These are phyloP conservation scores for Coracias cyanogaster DNA, from an alignment of 2,797 vertebrate species.

Conservation along the genomic window DNA sequence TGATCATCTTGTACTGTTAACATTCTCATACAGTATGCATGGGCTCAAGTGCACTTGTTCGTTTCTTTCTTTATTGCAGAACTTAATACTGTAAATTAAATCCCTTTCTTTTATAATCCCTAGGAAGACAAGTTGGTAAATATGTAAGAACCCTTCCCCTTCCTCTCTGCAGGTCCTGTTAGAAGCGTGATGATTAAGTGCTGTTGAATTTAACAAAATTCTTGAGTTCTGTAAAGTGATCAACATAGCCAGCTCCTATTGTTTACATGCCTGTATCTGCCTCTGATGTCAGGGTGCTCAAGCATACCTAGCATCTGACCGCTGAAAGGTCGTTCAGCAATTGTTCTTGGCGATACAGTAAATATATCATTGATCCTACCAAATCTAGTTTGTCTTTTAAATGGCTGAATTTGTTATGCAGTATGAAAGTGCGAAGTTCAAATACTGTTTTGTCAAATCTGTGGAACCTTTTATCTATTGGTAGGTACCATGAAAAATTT, in stretches of 20 bases:
- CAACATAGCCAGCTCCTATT: slow-evolving; percentile 56
- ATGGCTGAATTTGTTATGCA: slow-evolving; percentile 51
- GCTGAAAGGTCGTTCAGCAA: neutral
- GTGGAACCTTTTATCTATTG: slow-evolving; percentile 53
- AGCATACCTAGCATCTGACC: neutral
- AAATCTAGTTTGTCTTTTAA: slow-evolving; percentile 53
- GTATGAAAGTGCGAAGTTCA: slow-evolving; percentile 45
- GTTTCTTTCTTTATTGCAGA: slow-evolving; percentile 63
- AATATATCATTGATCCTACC: slow-evolving; percentile 49
- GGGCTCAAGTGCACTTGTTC: slow-evolving; percentile 69
- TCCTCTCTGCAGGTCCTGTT: slow-evolving; percentile 64
- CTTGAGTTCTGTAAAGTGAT: slow-evolving; percentile 47
- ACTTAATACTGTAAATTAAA: slow-evolving; percentile 66
- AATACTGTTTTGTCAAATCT: slow-evolving; percentile 23
- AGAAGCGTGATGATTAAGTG: slow-evolving; percentile 43
- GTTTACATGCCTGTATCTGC: slow-evolving; percentile 61
- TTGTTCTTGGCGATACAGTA: neutral
- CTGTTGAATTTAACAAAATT: slow-evolving; percentile 44
- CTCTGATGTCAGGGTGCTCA: slow-evolving; percentile 38
- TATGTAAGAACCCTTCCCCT: slow-evolving; percentile 23
- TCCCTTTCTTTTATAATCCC: slow-evolving; percentile 59
- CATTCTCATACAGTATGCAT: slow-evolving; percentile 70
- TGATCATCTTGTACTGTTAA: slow-evolving; percentile 69
- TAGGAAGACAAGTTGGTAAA: slow-evolving; percentile 48
- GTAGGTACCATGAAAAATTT: slow-evolving; percentile 62